Evolutionary conservation across 2,113 vertebrate species (phyloP).

Genomic region (Myiagra hebetior): DNA sequence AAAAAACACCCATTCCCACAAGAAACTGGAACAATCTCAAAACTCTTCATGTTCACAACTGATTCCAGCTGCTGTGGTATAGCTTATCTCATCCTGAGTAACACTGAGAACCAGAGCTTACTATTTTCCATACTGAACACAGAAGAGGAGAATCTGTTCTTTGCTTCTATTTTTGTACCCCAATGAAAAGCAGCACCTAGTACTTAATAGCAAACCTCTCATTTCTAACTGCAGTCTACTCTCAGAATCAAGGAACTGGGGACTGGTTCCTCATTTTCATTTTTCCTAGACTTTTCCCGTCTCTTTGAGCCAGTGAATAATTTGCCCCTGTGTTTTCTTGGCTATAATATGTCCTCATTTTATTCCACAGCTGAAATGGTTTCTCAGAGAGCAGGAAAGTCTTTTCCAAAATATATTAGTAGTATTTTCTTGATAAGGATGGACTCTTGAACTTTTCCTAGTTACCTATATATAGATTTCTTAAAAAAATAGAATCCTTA

Average conservation of each 20-base stretch:
- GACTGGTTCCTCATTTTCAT: not conserved
- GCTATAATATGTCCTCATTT: not conserved
- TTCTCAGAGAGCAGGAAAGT: not conserved
- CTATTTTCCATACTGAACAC: not conserved
- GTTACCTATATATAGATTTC: not conserved
- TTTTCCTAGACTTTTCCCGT: not conserved
- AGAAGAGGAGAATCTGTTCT: not conserved
- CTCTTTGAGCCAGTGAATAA: not conserved
- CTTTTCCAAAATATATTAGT: not conserved
- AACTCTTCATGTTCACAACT: rapidly evolving
- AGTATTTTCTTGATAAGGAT: not conserved
- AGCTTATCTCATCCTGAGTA: not conserved
- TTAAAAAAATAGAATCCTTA: not conserved
- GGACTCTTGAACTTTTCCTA: not conserved
- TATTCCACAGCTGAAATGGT: not conserved
- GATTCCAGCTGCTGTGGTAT: not conserved
- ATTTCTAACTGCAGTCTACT: not conserved
- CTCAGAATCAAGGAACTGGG: not conserved
- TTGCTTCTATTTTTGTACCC: not conserved
- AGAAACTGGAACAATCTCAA: not conserved
- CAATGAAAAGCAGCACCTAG: not conserved
- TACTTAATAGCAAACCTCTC: not conserved
- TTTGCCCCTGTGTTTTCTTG: not conserved
- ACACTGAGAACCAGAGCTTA: not conserved
- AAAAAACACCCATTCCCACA: not conserved